A percentile compares a stretch with the other conserved stretches of the same genome.
Conservation (phyloP, 2,797 vertebrate genomes). For the Scomberomorus guttatus region DNA sequence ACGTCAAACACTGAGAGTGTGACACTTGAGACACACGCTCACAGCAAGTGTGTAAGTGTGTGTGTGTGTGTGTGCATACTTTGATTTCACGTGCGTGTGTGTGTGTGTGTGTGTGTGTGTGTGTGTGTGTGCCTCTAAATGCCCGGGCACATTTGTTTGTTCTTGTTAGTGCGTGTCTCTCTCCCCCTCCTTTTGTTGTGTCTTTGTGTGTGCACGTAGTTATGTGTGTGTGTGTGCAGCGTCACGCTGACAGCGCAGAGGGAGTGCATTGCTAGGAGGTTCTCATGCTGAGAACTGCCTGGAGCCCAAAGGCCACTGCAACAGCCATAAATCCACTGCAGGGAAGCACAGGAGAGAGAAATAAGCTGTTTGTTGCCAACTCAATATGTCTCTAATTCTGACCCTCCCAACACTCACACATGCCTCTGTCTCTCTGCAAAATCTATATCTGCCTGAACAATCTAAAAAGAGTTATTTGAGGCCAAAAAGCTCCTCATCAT, state of each 20-base stretch:
- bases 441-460: constrained; percentile 40
- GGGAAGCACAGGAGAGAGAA: constrained; percentile 41
- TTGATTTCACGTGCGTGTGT: constrained; percentile 16
- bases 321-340: constrained; percentile 58
- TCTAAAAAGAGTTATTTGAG: constrained; percentile 24
- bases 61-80: constrained; percentile 13
- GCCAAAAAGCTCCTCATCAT: neutral
- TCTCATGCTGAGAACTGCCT: constrained; percentile 76
- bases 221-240: constrained; percentile 21
- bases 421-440: constrained; percentile 13
- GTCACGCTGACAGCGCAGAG: constrained; percentile 65
- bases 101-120: constrained; percentile 1
- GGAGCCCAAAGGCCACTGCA: constrained; percentile 76
- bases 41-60: neutral
- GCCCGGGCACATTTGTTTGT: constrained; percentile 29
- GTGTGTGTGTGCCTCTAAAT: constrained; percentile 3
- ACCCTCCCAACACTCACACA: neutral
- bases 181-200: constrained; percentile 26
- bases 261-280: constrained; percentile 69
- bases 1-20: constrained; percentile 13
- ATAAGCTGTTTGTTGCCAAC: constrained; percentile 42
- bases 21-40: constrained; percentile 19
- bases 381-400: constrained; percentile 36
- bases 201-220: neutral
- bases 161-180: constrained; percentile 20